phyloP scores from a whole-genome alignment of 2,888 invertebrate genomes.

The Cephus pulcher region DNA sequence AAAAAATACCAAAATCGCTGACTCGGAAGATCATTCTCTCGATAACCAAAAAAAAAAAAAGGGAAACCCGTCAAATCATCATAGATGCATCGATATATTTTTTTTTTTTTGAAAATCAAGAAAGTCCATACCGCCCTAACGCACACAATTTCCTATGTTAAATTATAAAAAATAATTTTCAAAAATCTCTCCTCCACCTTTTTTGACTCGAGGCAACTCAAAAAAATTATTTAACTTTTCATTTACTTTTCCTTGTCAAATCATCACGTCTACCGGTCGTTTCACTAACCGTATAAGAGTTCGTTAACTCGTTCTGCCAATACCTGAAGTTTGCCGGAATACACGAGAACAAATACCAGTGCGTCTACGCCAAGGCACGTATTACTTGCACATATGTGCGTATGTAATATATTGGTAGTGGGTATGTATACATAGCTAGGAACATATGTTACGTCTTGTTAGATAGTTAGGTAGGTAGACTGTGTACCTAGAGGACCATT shows the following conservation, averaged over 20 bases:
- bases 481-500: not conserved
- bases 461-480: not conserved
- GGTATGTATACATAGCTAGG: not conserved
- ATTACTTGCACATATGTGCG: not conserved
- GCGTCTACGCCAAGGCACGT: not conserved
- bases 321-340: not conserved
- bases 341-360: not conserved
- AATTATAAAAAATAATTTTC: not conserved
- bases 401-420: not conserved
- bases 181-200: not conserved
- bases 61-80: not conserved
- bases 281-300: not conserved
- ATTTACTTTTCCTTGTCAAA: not conserved
- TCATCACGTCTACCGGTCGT: not conserved
- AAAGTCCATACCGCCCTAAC: not conserved
- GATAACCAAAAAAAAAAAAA: not conserved
- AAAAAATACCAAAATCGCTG: not conserved
- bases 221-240: not conserved
- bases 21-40: not conserved
- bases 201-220: fast-evolving
- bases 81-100: not conserved
- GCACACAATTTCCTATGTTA: not conserved
- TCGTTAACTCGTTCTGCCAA: not conserved
- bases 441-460: not conserved
- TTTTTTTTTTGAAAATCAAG: not conserved